Conservation (phyloP, 2,113 vertebrate species). For the Pampusana beccarii region DNA sequence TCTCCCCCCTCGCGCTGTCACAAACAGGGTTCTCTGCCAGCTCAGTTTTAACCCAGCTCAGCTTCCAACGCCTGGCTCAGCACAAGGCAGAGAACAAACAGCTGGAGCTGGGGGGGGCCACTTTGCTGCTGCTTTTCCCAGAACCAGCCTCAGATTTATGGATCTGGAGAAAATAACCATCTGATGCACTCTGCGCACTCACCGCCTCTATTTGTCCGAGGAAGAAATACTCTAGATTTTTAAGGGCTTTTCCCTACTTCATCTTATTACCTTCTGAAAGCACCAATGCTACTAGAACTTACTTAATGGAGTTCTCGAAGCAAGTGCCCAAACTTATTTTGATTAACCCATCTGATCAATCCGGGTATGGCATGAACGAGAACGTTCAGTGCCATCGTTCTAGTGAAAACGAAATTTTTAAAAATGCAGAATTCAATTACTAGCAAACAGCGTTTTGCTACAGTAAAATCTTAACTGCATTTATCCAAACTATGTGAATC, state of each 20-base stretch:
- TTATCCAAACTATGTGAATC: background rate
- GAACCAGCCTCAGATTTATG: slow-evolving; percentile 13
- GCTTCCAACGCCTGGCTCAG: slow-evolving; percentile 52
- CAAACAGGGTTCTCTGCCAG: slow-evolving; percentile 52
- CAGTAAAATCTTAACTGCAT: background rate
- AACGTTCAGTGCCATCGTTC: background rate
- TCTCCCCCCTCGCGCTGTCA: background rate
- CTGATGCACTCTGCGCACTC: background rate
- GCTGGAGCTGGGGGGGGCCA: slow-evolving; percentile 11
- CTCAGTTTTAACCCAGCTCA: slow-evolving; percentile 20
- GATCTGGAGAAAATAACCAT: slow-evolving; percentile 15
- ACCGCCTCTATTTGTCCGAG: background rate
- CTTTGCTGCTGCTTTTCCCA: background rate
- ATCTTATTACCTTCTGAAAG: background rate
- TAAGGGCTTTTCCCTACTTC: background rate
- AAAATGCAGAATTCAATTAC: background rate
- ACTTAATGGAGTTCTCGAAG: background rate
- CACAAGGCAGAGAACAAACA: slow-evolving; percentile 40
- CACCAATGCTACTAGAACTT: background rate
- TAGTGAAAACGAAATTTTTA: background rate
- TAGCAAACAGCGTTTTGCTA: background rate
- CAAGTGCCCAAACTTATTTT: background rate
- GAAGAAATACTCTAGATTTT: background rate
- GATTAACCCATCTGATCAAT: background rate
- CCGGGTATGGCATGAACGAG: background rate